Percentiles rank a stretch among this genome's conserved stretches.
Conservation (phyloP, 2,113 vertebrate genomes). For the Myrmecophaga tridactyla region DNA sequence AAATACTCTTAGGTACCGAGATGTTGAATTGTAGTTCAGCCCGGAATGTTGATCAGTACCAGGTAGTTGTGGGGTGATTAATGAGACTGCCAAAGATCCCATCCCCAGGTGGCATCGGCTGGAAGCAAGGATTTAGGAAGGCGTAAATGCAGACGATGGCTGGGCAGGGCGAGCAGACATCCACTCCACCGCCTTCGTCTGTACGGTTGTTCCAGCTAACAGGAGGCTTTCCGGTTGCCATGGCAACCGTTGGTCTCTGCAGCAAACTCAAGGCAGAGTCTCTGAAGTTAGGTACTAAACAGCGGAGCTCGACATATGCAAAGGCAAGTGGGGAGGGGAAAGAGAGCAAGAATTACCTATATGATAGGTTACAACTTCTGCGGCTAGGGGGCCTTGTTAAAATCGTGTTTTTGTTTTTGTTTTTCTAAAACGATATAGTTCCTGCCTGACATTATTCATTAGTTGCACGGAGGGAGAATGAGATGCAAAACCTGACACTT, state of each 20-base stretch:
- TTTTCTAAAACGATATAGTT: constrained; percentile 11
- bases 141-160: constrained; percentile 49
- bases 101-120: neutral
- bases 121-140: constrained; percentile 27
- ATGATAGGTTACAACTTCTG: neutral
- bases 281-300: constrained; percentile 69
- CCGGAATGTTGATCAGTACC: neutral
- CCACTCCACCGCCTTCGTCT: neutral
- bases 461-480: neutral
- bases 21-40: neutral
- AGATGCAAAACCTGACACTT: neutral
- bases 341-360: neutral
- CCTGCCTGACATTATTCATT: neutral
- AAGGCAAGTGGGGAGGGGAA: neutral
- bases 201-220: constrained; percentile 60
- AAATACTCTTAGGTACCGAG: neutral
- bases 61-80: constrained; percentile 40
- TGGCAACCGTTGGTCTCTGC: constrained; percentile 65
- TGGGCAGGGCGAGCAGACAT: constrained; percentile 29
- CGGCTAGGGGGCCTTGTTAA: neutral
- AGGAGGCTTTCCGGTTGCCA: constrained; percentile 73
- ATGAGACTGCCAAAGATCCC: neutral
- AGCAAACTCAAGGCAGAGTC: constrained; percentile 62
- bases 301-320: neutral
- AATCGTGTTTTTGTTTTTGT: neutral